Percentiles rank a stretch among this genome's conserved stretches.
These are phyloP conservation scores for Channa maculata DNA, from an alignment of 2,113 vertebrate species.

Conservation along the genomic window DNA sequence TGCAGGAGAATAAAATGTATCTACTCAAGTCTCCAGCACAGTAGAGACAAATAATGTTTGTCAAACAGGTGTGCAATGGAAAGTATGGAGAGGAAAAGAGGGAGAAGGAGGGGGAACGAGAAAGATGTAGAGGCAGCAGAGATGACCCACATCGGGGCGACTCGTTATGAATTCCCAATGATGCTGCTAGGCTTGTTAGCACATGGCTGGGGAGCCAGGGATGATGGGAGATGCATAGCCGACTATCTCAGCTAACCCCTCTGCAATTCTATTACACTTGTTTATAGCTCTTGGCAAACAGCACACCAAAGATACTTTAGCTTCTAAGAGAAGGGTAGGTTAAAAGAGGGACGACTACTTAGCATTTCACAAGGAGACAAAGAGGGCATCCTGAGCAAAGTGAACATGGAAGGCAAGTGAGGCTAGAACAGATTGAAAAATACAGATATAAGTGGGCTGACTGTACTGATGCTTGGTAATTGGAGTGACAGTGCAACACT, in stretches of 20 bases:
- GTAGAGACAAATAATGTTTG: slow-evolving; percentile 12
- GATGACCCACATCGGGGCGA: slow-evolving; percentile 78
- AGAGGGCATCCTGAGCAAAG: slow-evolving; percentile 60
- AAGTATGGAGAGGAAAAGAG: not conserved
- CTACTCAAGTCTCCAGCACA: not conserved
- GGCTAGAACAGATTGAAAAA: slow-evolving; percentile 50
- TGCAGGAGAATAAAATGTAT: slow-evolving; percentile 14
- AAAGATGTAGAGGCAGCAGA: slow-evolving; percentile 37
- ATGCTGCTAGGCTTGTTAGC: slow-evolving; percentile 77
- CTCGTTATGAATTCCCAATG: slow-evolving; percentile 74
- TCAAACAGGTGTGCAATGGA: slow-evolving; percentile 41
- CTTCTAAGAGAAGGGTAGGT: slow-evolving; percentile 66
- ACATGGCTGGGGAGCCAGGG: slow-evolving; percentile 60
- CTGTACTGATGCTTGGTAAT: slow-evolving; percentile 42
- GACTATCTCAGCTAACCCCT: slow-evolving; percentile 71
- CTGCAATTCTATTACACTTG: slow-evolving; percentile 80
- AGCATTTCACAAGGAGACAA: slow-evolving; percentile 74
- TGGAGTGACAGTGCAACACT: slow-evolving; percentile 23
- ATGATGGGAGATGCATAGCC: slow-evolving; percentile 70
- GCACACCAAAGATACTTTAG: slow-evolving; percentile 71
- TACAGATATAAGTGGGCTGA: slow-evolving; percentile 41
- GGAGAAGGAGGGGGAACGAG: not conserved
- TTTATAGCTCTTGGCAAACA: slow-evolving; percentile 81
- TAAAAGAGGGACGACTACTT: slow-evolving; percentile 67
- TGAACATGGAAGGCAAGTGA: slow-evolving; percentile 46